Percentiles rank a stretch among this genome's conserved stretches.
phyloP scores from a whole-genome alignment of 92 coral and sea anemone species.

The Pocillopora meandrina region DNA sequence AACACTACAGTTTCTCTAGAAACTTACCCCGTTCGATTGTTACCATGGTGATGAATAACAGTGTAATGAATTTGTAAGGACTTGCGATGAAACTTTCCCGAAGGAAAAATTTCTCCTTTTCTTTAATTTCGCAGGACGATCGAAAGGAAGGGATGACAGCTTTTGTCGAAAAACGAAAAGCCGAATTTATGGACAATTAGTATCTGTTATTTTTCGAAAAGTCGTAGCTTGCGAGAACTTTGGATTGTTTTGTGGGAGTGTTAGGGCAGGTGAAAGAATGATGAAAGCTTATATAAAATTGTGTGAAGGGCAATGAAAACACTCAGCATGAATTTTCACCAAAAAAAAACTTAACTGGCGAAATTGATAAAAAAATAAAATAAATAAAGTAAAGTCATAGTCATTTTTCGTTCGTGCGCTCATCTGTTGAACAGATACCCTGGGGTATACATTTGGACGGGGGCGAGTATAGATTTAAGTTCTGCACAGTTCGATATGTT shows the following conservation, averaged over 20 bases:
- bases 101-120: not conserved
- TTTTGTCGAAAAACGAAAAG: slow-evolving; percentile 88
- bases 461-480: too few relatives aligned
- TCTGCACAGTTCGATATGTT: too few relatives aligned
- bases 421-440: too few relatives aligned
- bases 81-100: not conserved
- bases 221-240: not conserved
- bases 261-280: not conserved
- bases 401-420: too few relatives aligned
- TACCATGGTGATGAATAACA: not conserved
- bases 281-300: not conserved
- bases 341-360: not conserved
- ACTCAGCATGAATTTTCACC: not conserved
- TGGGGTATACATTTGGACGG: too few relatives aligned
- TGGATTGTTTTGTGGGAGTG: not conserved
- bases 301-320: not conserved
- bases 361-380: too few relatives aligned
- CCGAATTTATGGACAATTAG: slow-evolving; percentile 85
- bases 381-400: too few relatives aligned
- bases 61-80: not conserved
- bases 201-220: not conserved
- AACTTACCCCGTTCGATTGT: too few relatives aligned
- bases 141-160: slow-evolving; percentile 97
- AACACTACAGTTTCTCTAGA: too few relatives aligned
- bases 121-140: slow-evolving; percentile 71